These are phyloP conservation scores for Dasyprocta punctata DNA, from an alignment of 2,113 vertebrate species.

Conservation along the genomic window DNA sequence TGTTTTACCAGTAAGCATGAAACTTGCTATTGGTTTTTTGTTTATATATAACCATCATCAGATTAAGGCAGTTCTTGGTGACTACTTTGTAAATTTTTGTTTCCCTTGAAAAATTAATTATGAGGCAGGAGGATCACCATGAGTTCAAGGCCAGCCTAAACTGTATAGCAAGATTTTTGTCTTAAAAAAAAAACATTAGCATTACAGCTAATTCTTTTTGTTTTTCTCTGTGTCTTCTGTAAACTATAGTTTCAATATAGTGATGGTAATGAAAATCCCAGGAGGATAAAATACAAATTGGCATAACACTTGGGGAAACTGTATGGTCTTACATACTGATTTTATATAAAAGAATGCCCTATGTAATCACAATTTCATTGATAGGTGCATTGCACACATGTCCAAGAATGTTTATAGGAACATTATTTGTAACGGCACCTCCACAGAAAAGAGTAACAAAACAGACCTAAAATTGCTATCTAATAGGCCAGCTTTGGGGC, in stretches of 20 bases:
- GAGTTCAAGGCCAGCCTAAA: not conserved
- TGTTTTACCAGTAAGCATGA: not conserved
- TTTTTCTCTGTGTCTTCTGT: not conserved
- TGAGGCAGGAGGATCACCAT: not conserved
- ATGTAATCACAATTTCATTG: not conserved
- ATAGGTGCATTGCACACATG: not conserved
- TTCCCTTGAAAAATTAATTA: not conserved
- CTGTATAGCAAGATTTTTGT: not conserved
- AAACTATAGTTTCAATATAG: not conserved
- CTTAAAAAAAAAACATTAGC: not conserved
- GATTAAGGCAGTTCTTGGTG: not conserved
- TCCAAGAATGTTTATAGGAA: not conserved
- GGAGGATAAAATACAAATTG: not conserved
- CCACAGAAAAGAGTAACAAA: not conserved
- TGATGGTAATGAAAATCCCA: not conserved
- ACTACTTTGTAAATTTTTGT: not conserved
- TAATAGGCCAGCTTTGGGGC: not conserved
- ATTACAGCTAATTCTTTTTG: not conserved
- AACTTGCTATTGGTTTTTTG: not conserved
- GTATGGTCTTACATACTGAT: not conserved
- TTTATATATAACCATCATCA: not conserved
- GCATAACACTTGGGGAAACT: not conserved
- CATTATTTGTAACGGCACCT: not conserved
- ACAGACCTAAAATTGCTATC: not conserved
- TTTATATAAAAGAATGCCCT: not conserved